These are phyloP conservation scores for Amazona guildingii DNA, from an alignment of 2,113 vertebrate genomes.

Conservation along the genomic window DNA sequence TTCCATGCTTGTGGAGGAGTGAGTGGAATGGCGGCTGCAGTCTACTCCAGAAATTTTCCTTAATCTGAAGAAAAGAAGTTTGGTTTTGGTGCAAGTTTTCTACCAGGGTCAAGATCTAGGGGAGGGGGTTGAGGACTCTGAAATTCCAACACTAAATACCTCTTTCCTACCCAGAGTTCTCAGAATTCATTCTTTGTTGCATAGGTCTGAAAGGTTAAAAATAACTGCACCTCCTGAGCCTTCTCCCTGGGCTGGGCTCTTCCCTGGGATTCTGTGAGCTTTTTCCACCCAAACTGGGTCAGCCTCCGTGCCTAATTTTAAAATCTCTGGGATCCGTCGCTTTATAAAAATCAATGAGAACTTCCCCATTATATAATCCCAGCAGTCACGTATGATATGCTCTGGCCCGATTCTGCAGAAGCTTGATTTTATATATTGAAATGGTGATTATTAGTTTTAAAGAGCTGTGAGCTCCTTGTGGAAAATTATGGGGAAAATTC, in stretches of 20 bases:
- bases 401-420: slow-evolving; percentile 49
- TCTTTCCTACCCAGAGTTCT: slow-evolving; percentile 54
- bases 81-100: not conserved
- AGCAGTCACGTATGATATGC: slow-evolving; percentile 25
- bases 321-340: slow-evolving; percentile 63
- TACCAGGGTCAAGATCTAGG: slow-evolving; percentile 11
- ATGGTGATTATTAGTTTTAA: slow-evolving; percentile 70
- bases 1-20: not conserved
- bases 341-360: slow-evolving; percentile 63
- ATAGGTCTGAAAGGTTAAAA: slow-evolving; percentile 70
- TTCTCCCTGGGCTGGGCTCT: slow-evolving; percentile 49
- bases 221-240: slow-evolving; percentile 66
- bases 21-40: not conserved
- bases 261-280: slow-evolving; percentile 59
- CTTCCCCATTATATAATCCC: slow-evolving; percentile 64
- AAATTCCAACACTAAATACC: slow-evolving; percentile 38
- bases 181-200: slow-evolving; percentile 62
- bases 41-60: not conserved
- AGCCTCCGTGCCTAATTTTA: slow-evolving; percentile 60
- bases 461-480: slow-evolving; percentile 51
- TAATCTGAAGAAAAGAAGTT: not conserved
- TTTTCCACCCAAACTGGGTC: slow-evolving; percentile 69
- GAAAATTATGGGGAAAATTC: slow-evolving; percentile 31
- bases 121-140: not conserved
- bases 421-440: slow-evolving; percentile 65